Base-by-base conservation (phyloP, 1,140 invertebrate species). In the Heliothis virescens region DNA sequence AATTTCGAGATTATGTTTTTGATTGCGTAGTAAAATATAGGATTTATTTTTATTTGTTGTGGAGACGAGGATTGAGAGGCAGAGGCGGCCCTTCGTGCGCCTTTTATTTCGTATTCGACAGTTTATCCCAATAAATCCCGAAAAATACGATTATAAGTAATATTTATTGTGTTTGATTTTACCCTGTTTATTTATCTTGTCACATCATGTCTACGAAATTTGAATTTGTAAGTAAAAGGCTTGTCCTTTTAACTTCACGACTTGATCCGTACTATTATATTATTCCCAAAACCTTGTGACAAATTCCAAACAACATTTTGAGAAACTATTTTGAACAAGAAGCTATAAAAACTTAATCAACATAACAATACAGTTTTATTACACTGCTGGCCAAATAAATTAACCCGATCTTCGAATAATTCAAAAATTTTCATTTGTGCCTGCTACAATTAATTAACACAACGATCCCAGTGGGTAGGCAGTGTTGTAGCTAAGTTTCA, bases 11-110 rank as follows among this genome's bases (percentile, higher is more conserved):
- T 78, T 78, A 78, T 78, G 63, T 78, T 78, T 26, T 78, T 78
- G 75, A 78, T 78, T 69, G 75, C 29, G 63, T 69, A 69, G 41
- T 78, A 69, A 78, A 78, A 67, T 67, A 67, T 57, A 67, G 52
- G 75, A 67, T 78, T 78, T 78, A 78, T 52, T 78, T 76, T 78
- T 78, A 78, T 78, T 78, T 69, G 63, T 78, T 78, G 62, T 78
- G 60, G 60, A 76, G 74, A 34, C 47, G 57, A 48, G 60, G 74
- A 65, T 53, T 62, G 21, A 71, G 59, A 62, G 48, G 67, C 67
- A 53, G 65, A 53, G 74, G 47, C 60, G 59, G 47, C 60, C 59
- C 48, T 76, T 11, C 41, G 41, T 10, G 48, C 13, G 41, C 73
- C 60, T 16, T 60, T 41, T 60, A 62, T 63, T 76, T 63, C 21